Evolutionary conservation across 2,113 vertebrate species (phyloP), one percentile per base, ranked within the genome.

Genomic region (Plecturocebus donacophilus): DNA sequence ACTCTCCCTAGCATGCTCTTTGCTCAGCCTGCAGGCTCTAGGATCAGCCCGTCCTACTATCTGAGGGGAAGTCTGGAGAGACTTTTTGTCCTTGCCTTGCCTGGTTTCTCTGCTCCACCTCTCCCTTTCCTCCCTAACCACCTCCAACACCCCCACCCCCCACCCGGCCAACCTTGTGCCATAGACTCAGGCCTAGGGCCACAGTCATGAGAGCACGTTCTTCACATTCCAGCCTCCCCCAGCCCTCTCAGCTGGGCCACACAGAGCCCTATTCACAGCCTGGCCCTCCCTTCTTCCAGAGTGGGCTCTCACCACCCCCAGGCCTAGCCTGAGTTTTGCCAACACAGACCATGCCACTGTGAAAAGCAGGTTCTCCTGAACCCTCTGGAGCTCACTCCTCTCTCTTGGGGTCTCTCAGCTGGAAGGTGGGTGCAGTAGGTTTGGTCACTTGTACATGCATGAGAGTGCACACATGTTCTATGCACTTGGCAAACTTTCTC

Each of bases 161-260:
- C 38, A 87, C 21, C 81, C 73, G 56, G n/a, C 80, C 88, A 85
- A 87, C 58, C 58, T 64, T 73, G 23, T 73, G 66, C 94, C 95
- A 81, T 14, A 94, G 95, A 61, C 81, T 45, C 66, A 94, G 87
- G 93, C 94, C 88, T 95, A 81, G 79, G 73, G 85, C 88, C 91
- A 83, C 87, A 87, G 96, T 97, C 96, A 96, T 90, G 68, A 88
- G 93, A 94, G n/a, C 54, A 96, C 91, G 79, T 98, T 98, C 97
- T 79, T 97, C 77, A 87, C 96, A 97, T 97, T 97, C 96, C 97
- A 96, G 95, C 93, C 96, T 97, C 97, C 96, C 64, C 97, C 94
- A 91, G 96, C 64, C 81, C 73, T 97, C 93, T 96, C 73, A 35
- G 73, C 27, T 79, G 40, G 61, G 20, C 73, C 71, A 95, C 96